phyloP scores from a whole-genome alignment of 2,113 vertebrate genomes.

The Oreochromis aureus region DNA sequence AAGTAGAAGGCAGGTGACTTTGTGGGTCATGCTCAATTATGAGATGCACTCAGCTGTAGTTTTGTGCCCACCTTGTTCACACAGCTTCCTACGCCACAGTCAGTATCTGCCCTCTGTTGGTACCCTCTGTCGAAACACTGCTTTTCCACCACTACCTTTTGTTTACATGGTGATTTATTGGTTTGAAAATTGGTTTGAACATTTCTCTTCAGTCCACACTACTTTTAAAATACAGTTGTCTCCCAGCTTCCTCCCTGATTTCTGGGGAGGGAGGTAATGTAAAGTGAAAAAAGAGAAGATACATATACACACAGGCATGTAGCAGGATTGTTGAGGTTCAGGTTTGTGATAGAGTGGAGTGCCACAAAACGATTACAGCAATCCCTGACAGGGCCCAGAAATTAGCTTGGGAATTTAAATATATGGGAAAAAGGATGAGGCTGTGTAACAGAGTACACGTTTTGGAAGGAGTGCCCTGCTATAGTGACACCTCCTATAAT shows the following conservation, averaged over 20 bases:
- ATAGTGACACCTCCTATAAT: background rate
- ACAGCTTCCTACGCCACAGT: background rate
- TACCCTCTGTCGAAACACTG: background rate
- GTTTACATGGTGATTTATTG: constrained; percentile 26
- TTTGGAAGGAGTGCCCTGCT: background rate
- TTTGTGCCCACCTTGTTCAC: constrained; percentile 1
- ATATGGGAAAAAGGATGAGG: background rate
- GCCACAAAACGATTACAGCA: background rate
- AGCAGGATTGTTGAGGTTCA: background rate
- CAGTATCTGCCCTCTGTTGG: constrained; percentile 13
- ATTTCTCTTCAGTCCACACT: background rate
- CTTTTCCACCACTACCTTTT: background rate
- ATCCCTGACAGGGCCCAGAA: background rate
- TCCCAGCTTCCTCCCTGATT: background rate
- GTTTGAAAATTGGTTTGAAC: constrained; percentile 3
- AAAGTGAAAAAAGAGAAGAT: background rate
- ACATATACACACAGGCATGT: background rate
- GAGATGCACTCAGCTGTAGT: background rate
- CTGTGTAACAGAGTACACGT: background rate
- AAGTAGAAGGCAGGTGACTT: background rate
- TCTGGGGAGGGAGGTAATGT: background rate
- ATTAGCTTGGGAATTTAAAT: background rate
- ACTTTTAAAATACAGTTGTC: background rate
- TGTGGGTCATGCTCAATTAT: background rate
- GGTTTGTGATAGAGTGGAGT: background rate